Evolutionary conservation across 1,140 invertebrate genomes (phyloP), one percentile per base, ranked within the genome.

Genomic region (Drosophila watanabei): DNA sequence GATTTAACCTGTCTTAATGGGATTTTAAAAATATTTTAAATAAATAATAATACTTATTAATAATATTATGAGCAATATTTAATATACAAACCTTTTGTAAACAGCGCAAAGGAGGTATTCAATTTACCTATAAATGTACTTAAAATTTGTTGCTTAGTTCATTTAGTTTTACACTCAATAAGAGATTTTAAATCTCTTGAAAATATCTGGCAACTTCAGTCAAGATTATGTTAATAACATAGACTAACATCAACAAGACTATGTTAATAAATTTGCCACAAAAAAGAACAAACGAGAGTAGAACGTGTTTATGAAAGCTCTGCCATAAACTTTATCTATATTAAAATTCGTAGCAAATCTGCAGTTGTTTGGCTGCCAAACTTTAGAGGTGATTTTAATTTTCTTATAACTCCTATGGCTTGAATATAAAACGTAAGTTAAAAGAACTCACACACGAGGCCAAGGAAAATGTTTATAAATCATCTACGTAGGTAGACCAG

Each of bases 381-480:
- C 13, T 37, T 35, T 16, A 3, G 2, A 56, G 52, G 18, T 56
- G 13, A 24, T 35, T 35, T 54, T 35, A 5, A 35, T 20, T 20
- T 20, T 35, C 18, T 2, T 37, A 14, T 6, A 16, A 54, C 2
- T 52, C 7, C 2, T 32, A 13, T 18, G n/a, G n/a, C 5, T 33
- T 14, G 30, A 18, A 52, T 8, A 33, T 35, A 14, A 35, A 33
- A 20, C 6, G 4, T 24, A 20, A 54, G 2, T 20, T 52, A 18
- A 32, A 32, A 51, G 1, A 11, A 20, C 13, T 20, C 2, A 24
- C 52, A 5, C 14, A 16, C 54, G 11, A 16, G n/a, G 20, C 14
- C 35, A 4, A 37, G 18, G 16, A n/a, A 56, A 56, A n/a, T 39
- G 33, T 56, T 24, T 56, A 39, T 39, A 56, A 56, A 39, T 39